Conservation (phyloP, 1,140 invertebrate genomes). For the Riptortus pedestris region DNA sequence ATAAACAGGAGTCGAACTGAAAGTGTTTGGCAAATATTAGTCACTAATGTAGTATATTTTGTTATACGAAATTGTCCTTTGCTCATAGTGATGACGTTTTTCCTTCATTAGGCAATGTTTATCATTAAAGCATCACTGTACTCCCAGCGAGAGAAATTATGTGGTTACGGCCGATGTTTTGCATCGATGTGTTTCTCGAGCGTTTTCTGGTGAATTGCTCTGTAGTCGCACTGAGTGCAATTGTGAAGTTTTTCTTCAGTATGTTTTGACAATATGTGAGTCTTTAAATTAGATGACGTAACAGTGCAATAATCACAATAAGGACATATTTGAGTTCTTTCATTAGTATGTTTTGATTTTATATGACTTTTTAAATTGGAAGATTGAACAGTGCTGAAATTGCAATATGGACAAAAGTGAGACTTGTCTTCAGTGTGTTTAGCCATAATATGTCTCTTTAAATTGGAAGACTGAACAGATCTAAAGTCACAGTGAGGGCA, state of each 20-base stretch:
- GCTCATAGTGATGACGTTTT: too few species aligned
- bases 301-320: conserved; percentile 1
- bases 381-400: neutral
- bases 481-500: neutral
- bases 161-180: too few species aligned
- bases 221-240: neutral
- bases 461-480: neutral
- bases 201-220: neutral
- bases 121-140: too few species aligned
- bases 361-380: neutral
- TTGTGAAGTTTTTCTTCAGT: neutral
- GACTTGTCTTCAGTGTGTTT: neutral
- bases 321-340: neutral
- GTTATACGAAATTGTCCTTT: too few species aligned
- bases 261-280: conserved; percentile 3
- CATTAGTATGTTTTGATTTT: neutral
- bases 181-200: neutral
- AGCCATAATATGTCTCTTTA: neutral
- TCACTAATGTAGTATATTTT: too few species aligned
- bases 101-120: too few species aligned
- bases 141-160: too few species aligned
- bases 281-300: neutral
- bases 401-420: neutral
- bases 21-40: too few species aligned
- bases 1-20: too few species aligned